These are phyloP conservation scores for Berghia stephanieae DNA, from an alignment of 1,140 invertebrate species.

Conservation along the genomic window DNA sequence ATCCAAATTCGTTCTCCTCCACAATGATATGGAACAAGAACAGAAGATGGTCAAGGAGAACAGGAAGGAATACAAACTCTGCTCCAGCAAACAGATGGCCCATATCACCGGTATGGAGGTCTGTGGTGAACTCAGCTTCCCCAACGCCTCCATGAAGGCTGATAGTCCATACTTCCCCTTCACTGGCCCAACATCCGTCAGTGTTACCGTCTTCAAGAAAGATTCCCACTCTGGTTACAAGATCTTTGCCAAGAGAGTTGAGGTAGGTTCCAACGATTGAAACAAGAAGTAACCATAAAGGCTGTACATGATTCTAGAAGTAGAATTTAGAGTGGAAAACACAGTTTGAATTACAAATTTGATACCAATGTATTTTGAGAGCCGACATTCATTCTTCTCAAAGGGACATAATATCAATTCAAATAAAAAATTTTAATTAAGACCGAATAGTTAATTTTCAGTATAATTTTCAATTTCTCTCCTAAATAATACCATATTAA, in stretches of 20 bases:
- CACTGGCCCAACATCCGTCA: slow-evolving; percentile 82
- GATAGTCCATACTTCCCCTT: slow-evolving; percentile 78
- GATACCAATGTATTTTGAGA: too few relatives aligned
- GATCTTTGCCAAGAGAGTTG: slow-evolving; percentile 57
- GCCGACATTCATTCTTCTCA: too few relatives aligned
- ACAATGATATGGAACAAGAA: slow-evolving; percentile 46
- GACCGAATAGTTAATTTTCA: too few relatives aligned
- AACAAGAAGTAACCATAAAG: too few relatives aligned
- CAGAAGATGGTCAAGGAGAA: slow-evolving; percentile 65
- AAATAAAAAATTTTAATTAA: too few relatives aligned
- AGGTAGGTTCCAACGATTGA: too few relatives aligned
- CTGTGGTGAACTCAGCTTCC: slow-evolving; percentile 80
- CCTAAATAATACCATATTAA: too few relatives aligned
- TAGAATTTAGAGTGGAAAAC: too few relatives aligned
- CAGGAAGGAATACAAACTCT: slow-evolving; percentile 72
- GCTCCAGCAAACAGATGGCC: slow-evolving; percentile 54
- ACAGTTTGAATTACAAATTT: too few relatives aligned
- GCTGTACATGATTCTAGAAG: too few relatives aligned
- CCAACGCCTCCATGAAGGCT: slow-evolving; percentile 71
- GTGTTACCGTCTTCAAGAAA: slow-evolving; percentile 80
- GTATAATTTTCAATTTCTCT: too few relatives aligned
- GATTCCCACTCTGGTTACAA: slow-evolving; percentile 72
- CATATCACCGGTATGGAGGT: slow-evolving; percentile 81
- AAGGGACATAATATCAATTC: too few relatives aligned
- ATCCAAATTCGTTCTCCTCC: slow-evolving; percentile 52